A percentile compares a stretch with the other conserved stretches of the same genome.
phyloP scores from a whole-genome alignment of 2,888 invertebrate species.

The Phasia obesa region DNA sequence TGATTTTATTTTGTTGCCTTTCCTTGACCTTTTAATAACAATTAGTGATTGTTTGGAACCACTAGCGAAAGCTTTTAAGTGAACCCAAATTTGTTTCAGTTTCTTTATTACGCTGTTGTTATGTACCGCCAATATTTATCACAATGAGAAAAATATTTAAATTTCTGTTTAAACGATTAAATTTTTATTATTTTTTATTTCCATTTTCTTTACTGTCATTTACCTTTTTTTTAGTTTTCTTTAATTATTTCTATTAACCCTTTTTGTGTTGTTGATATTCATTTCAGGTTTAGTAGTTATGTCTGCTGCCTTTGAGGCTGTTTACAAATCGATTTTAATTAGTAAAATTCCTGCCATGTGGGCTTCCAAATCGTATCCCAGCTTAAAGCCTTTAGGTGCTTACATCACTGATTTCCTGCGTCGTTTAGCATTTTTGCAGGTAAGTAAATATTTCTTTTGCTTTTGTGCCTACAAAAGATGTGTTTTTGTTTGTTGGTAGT shows the following conservation, averaged over 20 bases:
- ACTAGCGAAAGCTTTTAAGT: too few relatives aligned
- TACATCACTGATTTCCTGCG: slow-evolving; percentile 93
- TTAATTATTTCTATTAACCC: slow-evolving; percentile 27
- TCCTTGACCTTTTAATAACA: too few relatives aligned
- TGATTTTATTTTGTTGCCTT: not conserved
- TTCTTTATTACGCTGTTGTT: too few relatives aligned
- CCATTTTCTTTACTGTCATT: not conserved
- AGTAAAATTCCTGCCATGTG: slow-evolving; percentile 93
- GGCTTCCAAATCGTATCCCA: slow-evolving; percentile 94
- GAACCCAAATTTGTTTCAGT: too few relatives aligned
- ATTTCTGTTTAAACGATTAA: not conserved
- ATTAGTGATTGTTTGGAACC: too few relatives aligned
- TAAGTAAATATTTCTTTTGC: slow-evolving; percentile 77
- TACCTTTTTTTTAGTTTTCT: not conserved
- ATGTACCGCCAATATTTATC: not conserved
- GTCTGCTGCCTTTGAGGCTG: slow-evolving; percentile 92
- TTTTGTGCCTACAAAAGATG: not conserved
- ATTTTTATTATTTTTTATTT: not conserved
- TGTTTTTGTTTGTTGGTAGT: slow-evolving; percentile 14
- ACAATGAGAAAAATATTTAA: not conserved
- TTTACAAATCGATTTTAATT: slow-evolving; percentile 91
- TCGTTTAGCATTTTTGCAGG: slow-evolving; percentile 92
- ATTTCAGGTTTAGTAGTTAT: slow-evolving; percentile 91
- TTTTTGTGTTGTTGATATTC: slow-evolving; percentile 5
- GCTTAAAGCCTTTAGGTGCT: slow-evolving; percentile 93